Evolutionary conservation across 2,113 vertebrate species (phyloP), one percentile per base, ranked within the genome.

Genomic region (Scartelaos histophorus): DNA sequence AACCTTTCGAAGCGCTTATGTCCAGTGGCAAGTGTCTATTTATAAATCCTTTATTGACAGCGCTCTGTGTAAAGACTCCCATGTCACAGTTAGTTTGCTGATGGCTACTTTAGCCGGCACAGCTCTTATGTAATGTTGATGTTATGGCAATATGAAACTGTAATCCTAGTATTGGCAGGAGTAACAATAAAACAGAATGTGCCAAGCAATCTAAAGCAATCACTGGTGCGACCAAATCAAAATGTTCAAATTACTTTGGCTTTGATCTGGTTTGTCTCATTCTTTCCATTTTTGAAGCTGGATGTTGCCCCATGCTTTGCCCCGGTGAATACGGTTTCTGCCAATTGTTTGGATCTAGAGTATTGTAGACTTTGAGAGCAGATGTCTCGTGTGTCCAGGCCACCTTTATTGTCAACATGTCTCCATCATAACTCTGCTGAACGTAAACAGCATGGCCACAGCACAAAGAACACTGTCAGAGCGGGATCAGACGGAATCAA

Each of bases 361-460:
- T 82, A 69, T 71, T 78, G 84, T 81, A 85, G 84, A 80, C 83
- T 76, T 79, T 81, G 87, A 82, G 79, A 83, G 75, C 67, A 60
- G 75, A 71, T 57, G 67, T 2, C 53, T 78, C 69, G 71, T 73
- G 77, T 56, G 16, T 78, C 75, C 78, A 45, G 72, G 73, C 67
- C 76, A 79, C 75, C 66, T 83, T 58, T 73, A 81, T 64, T 87
- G 88, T 90, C 89, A 88, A 82, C 89, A 86, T 85, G 82, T 87
- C 85, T 91, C 83, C 79, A 86, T 83, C 57, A 62, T 78, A 83
- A 83, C 83, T 78, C 38, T n/a, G 21, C n/a, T 47, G n/a, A 46
- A 84, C 88, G 87, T 91, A 92, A 92, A 92, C 90, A 92, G 79
- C 76, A 67, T 78, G 74, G 87, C 90, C 90, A 83, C 88, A 90